Conservation (phyloP, 1,140 invertebrate species). For the Saccostrea echinata region DNA sequence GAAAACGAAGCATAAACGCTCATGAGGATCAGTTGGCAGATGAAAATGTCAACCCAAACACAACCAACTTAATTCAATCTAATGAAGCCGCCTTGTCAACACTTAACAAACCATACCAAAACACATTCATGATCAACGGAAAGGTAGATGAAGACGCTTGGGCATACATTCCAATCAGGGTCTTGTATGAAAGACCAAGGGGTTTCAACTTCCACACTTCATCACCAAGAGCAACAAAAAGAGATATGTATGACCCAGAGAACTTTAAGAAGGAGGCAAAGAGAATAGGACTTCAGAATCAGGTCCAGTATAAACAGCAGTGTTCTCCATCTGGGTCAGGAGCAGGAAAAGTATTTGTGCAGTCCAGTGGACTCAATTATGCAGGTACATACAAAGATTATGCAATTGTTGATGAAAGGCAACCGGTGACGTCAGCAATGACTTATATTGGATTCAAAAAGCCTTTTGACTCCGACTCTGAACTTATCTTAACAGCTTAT, state of each 20-base stretch:
- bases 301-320: background rate
- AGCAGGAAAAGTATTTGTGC: slow-evolving; percentile 46
- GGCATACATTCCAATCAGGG: slow-evolving; percentile 51
- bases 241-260: slow-evolving; percentile 26
- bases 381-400: slow-evolving; percentile 56
- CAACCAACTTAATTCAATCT: slow-evolving; percentile 9
- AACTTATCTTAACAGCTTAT: slow-evolving; percentile 47
- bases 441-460: slow-evolving; percentile 50
- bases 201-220: slow-evolving; percentile 23
- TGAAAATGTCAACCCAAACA: slow-evolving; percentile 7
- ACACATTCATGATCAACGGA: slow-evolving; percentile 49
- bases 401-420: background rate
- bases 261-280: slow-evolving; percentile 22
- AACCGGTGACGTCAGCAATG: slow-evolving; percentile 32
- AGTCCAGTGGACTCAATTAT: slow-evolving; percentile 54
- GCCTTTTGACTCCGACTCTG: slow-evolving; percentile 18
- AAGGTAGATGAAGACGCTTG: slow-evolving; percentile 41
- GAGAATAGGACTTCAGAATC: slow-evolving; percentile 22
- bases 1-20: slow-evolving; percentile 29
- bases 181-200: slow-evolving; percentile 47
- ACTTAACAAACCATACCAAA: slow-evolving; percentile 46
- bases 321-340: slow-evolving; percentile 20
- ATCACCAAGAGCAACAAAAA: slow-evolving; percentile 27
- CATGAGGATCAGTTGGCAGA: background rate
- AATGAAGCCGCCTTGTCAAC: slow-evolving; percentile 7